These are phyloP conservation scores for Drosophila setifemur DNA, from an alignment of 1,140 invertebrate genomes.

Conservation along the genomic window DNA sequence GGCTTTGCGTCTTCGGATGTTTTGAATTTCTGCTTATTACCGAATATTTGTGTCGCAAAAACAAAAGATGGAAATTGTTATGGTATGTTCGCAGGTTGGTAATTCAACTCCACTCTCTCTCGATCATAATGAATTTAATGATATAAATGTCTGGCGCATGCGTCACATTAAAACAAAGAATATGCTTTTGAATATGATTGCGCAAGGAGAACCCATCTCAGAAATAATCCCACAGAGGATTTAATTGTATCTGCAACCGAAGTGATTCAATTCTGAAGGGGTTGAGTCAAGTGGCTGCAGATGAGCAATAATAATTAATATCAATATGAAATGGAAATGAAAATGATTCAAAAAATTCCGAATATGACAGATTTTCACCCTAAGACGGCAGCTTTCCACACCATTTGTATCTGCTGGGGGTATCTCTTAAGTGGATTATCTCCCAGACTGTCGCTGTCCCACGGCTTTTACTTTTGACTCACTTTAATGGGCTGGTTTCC, in stretches of 20 bases:
- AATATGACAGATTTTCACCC: not conserved
- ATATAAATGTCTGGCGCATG: conserved; percentile 17
- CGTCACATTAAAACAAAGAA: conserved; percentile 42
- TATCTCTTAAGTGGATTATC: conserved; percentile 52
- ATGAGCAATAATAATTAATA: not conserved
- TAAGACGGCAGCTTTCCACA: conserved; percentile 33
- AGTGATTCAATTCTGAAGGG: conserved; percentile 9
- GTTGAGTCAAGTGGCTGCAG: conserved; percentile 1
- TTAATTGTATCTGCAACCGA: not conserved
- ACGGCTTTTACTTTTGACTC: conserved; percentile 73
- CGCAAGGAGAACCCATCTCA: not conserved
- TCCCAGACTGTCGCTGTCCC: conserved; percentile 31
- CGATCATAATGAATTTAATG: conserved; percentile 16
- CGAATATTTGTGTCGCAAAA: conserved; percentile 52
- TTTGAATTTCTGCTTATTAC: conserved; percentile 73
- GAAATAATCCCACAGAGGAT: too few relatives aligned
- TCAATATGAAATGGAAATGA: conserved; percentile 1
- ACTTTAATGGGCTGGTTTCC: conserved; percentile 31
- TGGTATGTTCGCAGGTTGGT: conserved; percentile 49
- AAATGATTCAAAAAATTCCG: too few relatives aligned
- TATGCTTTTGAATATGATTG: not conserved
- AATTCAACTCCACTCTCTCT: conserved; percentile 55
- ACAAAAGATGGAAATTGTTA: conserved; percentile 31
- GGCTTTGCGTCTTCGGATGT: not conserved
- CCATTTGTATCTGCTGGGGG: not conserved